Percentiles rank a stretch among this genome's conserved stretches.
These are phyloP conservation scores for Sapayoa aenigma DNA, from an alignment of 2,113 vertebrate species.

Conservation along the genomic window DNA sequence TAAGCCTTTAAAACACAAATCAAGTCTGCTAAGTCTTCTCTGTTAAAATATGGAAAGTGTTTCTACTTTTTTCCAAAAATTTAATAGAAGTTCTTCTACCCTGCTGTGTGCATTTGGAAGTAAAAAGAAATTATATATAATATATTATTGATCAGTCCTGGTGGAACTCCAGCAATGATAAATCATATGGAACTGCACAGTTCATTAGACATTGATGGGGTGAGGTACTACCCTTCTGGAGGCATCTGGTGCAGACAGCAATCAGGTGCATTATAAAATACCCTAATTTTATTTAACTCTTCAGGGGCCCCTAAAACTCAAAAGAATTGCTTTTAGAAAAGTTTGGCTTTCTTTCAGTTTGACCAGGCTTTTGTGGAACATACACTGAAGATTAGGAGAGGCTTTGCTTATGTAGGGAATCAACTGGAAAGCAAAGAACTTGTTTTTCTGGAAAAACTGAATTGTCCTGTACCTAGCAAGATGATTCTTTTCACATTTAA, in stretches of 20 bases:
- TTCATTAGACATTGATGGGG: conserved; percentile 68
- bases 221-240: conserved; percentile 10
- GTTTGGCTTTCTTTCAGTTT: not conserved
- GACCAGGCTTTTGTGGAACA: not conserved
- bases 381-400: not conserved
- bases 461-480: not conserved
- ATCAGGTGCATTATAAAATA: conserved; percentile 13
- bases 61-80: conserved; percentile 49
- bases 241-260: not conserved
- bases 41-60: conserved; percentile 34
- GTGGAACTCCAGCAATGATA: conserved; percentile 35
- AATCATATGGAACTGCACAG: conserved; percentile 44
- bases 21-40: conserved; percentile 14
- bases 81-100: conserved; percentile 36
- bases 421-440: not conserved
- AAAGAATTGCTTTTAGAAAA: conserved; percentile 32
- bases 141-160: conserved; percentile 63
- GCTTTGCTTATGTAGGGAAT: not conserved
- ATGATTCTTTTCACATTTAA: not conserved
- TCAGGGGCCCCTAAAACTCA: not conserved
- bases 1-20: not conserved
- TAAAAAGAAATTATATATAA: conserved; percentile 61
- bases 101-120: conserved; percentile 63
- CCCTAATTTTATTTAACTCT: conserved; percentile 42
- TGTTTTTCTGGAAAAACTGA: not conserved